Percentiles rank a stretch among this genome's conserved stretches.
Evolutionary conservation across 37 sponge, comb jelly and placozoan genomes (phyloP).

Genomic region (Halichondria panicea): DNA sequence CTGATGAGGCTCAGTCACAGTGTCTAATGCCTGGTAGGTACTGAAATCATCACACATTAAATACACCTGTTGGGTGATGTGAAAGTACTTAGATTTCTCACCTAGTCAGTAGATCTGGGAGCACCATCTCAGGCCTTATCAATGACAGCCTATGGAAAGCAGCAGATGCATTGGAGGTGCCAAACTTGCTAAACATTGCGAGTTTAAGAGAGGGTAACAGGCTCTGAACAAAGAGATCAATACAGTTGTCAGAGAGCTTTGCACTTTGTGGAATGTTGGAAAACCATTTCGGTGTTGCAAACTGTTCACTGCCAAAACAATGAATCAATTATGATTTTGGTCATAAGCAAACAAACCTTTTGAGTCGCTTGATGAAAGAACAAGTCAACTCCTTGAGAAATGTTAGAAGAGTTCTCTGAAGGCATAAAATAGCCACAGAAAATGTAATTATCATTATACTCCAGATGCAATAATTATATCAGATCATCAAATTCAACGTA

Average conservation of each 20-base stretch:
- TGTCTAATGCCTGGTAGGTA: conserved; percentile 80
- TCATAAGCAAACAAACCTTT: conserved; percentile 23
- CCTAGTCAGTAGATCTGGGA: conserved; percentile 79
- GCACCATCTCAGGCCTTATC: conserved; percentile 75
- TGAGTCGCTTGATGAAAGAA: conserved; percentile 44
- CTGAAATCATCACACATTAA: conserved; percentile 19
- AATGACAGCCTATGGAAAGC: conserved; percentile 63
- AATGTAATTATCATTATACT: neutral
- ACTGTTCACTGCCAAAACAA: conserved; percentile 62
- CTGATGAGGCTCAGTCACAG: conserved; percentile 94
- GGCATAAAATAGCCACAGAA: neutral
- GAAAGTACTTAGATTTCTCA: neutral
- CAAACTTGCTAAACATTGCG: conserved; percentile 79
- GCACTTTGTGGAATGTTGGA: conserved; percentile 45
- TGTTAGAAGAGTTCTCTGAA: conserved; percentile 49
- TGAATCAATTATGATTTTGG: no score
- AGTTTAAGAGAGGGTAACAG: conserved; percentile 70
- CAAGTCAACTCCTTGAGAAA: conserved; percentile 37
- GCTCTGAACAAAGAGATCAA: conserved; percentile 80
- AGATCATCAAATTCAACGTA: neutral
- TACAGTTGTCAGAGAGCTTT: conserved; percentile 77
- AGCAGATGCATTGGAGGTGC: conserved; percentile 39
- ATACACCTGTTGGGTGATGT: neutral
- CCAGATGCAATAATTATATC: neutral
- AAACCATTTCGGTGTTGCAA: conserved; percentile 57